phyloP scores from a whole-genome alignment of 2,113 vertebrate genomes.

The Tiliqua scincoides region DNA sequence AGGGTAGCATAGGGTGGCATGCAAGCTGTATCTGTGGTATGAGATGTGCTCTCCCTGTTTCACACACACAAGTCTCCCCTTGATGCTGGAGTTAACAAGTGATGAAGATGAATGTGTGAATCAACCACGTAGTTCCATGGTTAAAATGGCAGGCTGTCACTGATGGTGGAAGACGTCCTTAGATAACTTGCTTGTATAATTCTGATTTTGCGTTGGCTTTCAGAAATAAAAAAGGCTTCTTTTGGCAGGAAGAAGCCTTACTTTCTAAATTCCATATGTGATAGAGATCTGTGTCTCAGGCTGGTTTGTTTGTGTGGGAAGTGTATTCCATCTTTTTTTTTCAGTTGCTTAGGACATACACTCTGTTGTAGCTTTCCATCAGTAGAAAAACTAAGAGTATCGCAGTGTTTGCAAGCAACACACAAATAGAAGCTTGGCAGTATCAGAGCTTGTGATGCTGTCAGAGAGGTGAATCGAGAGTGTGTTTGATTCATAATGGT shows the following conservation, averaged over 20 bases:
- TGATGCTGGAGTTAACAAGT: not conserved
- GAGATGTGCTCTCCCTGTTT: not conserved
- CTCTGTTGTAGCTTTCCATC: not conserved
- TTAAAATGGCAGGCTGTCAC: conserved; percentile 40
- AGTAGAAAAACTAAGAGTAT: not conserved
- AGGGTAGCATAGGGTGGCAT: not conserved
- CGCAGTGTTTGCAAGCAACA: conserved; percentile 34
- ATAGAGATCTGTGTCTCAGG: conserved; percentile 27
- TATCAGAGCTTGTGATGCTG: conserved; percentile 21
- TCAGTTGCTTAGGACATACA: not conserved
- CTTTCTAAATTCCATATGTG: conserved; percentile 4
- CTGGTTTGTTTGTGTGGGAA: conserved; percentile 28
- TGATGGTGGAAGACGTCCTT: conserved; percentile 59
- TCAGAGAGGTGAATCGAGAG: conserved; percentile 35
- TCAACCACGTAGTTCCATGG: conserved; percentile 21
- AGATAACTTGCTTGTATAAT: not conserved
- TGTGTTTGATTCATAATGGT: conserved; percentile 33
- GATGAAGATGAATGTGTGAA: not conserved
- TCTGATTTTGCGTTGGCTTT: conserved; percentile 43
- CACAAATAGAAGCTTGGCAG: conserved; percentile 49
- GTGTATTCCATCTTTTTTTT: conserved; percentile 36
- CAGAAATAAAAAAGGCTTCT: conserved; percentile 44
- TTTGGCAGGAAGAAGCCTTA: conserved; percentile 40
- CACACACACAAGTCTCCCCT: not conserved
- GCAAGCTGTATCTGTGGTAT: not conserved